Evolutionary conservation across 1,140 invertebrate species (phyloP).

Genomic region (Cotesia glomerata): DNA sequence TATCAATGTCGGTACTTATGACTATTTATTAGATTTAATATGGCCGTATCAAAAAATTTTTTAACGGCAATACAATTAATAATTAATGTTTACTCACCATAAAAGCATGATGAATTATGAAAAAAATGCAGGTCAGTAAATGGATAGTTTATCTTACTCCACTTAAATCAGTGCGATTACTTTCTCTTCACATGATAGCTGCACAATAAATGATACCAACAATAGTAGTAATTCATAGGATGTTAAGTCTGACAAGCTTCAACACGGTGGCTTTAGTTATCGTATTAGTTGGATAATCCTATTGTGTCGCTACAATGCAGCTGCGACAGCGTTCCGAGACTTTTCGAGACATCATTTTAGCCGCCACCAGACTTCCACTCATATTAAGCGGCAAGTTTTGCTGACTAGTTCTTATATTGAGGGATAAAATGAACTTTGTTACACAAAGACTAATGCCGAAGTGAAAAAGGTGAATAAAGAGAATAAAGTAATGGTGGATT

Average conservation of each 20-base stretch:
- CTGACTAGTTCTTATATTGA: conserved; percentile 25
- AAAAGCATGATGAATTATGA: too few species aligned
- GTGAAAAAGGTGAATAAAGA: conserved; percentile 16
- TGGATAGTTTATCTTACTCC: too few species aligned
- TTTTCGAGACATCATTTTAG: conserved; percentile 25
- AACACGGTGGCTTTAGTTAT: conserved; percentile 17
- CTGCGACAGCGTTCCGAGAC: background rate
- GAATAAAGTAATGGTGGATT: conserved; percentile 28
- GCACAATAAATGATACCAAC: background rate
- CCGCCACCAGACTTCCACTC: background rate
- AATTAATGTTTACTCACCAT: too few species aligned
- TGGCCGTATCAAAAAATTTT: too few species aligned
- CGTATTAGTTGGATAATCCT: conserved; percentile 27
- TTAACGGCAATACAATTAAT: too few species aligned
- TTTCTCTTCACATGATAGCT: too few species aligned
- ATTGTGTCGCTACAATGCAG: conserved; percentile 30
- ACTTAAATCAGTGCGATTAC: too few species aligned
- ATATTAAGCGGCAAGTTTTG: conserved; percentile 27
- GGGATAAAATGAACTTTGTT: conserved; percentile 14
- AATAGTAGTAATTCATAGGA: background rate
- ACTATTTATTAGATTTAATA: too few species aligned
- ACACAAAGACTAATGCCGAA: conserved; percentile 2
- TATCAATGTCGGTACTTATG: too few species aligned
- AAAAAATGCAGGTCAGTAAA: too few species aligned
- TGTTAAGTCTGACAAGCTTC: background rate